phyloP scores from a whole-genome alignment of 2,797 vertebrate species.

The Platyrinchus mystaceus region DNA sequence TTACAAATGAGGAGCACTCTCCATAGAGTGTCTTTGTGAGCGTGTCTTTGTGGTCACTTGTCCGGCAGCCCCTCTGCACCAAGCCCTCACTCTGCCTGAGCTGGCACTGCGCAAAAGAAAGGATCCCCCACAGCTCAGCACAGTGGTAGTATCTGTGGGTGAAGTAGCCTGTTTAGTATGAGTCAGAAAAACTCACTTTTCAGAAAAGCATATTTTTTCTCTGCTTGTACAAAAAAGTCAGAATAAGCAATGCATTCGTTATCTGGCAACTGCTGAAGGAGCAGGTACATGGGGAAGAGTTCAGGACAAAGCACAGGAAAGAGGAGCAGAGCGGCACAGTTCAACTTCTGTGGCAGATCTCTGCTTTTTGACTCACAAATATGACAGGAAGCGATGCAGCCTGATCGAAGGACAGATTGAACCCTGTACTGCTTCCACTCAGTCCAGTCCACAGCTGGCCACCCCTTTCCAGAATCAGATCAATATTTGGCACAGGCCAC shows the following conservation, averaged over 20 bases:
- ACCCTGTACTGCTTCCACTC: not conserved
- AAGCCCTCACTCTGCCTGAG: not conserved
- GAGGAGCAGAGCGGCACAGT: not conserved
- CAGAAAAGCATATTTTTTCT: not conserved
- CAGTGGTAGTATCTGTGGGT: not conserved
- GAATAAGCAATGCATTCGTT: not conserved
- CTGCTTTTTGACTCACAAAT: not conserved
- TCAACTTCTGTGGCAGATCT: not conserved
- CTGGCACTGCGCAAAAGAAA: not conserved
- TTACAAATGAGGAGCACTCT: not conserved
- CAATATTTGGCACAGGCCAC: not conserved
- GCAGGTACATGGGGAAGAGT: not conserved
- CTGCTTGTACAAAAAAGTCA: not conserved
- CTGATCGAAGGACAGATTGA: not conserved
- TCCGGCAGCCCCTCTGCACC: accelerated
- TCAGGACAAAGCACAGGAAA: not conserved
- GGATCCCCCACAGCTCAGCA: not conserved
- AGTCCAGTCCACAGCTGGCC: not conserved
- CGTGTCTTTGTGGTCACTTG: accelerated
- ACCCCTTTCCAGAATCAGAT: not conserved
- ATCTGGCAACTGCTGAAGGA: not conserved
- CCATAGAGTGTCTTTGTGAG: not conserved
- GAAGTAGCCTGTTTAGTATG: not conserved
- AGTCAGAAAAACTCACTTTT: not conserved
- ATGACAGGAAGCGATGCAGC: not conserved